Evolutionary conservation across 2,113 vertebrate species (phyloP), one percentile per base, ranked within the genome.

Genomic region (Psammodynastes pulverulentus): DNA sequence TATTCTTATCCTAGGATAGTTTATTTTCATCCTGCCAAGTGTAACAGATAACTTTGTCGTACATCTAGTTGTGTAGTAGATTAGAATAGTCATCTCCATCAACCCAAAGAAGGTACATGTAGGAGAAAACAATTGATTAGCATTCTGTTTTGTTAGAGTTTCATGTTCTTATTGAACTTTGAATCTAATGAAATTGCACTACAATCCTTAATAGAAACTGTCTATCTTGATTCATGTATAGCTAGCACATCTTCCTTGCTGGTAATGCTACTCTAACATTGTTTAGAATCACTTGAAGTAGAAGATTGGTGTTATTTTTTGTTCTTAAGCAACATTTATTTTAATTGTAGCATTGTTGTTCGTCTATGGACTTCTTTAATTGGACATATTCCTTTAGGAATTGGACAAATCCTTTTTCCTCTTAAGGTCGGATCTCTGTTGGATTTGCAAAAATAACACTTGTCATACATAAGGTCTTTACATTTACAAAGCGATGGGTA

Each of bases 231-330:
- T 72, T 94, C 53, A 1, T 48, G 0, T 1, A 34, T 85, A 58
- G 0, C 0, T 2, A 34, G 46, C 0, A 0, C 46, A 91, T 92
- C 91, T 52, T 15, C 15, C 24, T 93, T 93, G n/a, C 56, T 1
- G 0, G 93, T 93, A 26, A 10, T 87, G 89, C 79, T 94, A 45
- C 4, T 89, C 6, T 89, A 1, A 90, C 5, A 90, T 88, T 91
- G 86, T 92, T 93, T 92, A 52, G 93, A 92, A 93, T 84, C 0
- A 86, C 84, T 94, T 93, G 21, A 26, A 91, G 91, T 89, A 19
- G 87, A 93, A 91, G 0, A 72, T 48, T n/a, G 0, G 0, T 46
- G 91, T 95, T 94, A 90, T 3, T 88, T 95, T 89, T 93, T 10
- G 5, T 92, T 92, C 87, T 17, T 62, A 19, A 79, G 13, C 23